A percentile compares a stretch with the other conserved stretches of the same genome.
Evolutionary conservation across 2,888 invertebrate species (phyloP).

Genomic region (Leuctra nigra): DNA sequence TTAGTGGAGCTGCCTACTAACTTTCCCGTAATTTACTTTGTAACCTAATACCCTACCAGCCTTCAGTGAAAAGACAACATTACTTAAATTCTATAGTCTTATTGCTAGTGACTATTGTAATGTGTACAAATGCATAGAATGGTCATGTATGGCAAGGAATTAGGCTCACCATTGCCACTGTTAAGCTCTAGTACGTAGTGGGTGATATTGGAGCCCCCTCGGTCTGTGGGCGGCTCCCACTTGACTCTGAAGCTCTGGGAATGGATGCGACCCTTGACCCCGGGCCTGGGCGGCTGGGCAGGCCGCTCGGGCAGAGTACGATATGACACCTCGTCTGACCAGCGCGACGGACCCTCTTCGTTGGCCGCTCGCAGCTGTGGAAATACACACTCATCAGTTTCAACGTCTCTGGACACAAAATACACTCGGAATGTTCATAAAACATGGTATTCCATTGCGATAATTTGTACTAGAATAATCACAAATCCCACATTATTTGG

Average conservation of each 20-base stretch:
- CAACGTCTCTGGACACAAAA: no score
- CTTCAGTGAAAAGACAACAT: no score
- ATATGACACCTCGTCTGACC: conserved; percentile 73
- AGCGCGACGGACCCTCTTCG: conserved; percentile 73
- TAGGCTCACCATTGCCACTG: conserved; percentile 43
- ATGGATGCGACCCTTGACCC: conserved; percentile 74
- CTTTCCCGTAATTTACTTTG: no score
- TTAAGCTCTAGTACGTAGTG: conserved; percentile 65
- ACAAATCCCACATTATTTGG: neutral
- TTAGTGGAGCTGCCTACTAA: no score
- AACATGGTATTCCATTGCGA: no score
- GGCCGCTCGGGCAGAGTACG: conserved; percentile 75
- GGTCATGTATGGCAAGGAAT: neutral
- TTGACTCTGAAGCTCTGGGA: conserved; percentile 71
- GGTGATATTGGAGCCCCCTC: conserved; percentile 64
- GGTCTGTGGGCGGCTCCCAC: conserved; percentile 74
- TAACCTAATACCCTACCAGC: no score
- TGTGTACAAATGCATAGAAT: no score
- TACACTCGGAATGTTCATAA: neutral
- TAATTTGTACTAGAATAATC: neutral
- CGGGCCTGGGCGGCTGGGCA: conserved; percentile 66
- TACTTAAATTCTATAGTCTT: no score
- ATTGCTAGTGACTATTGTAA: no score
- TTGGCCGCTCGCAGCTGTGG: conserved; percentile 69
- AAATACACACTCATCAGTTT: no score